phyloP scores from a whole-genome alignment of 2,113 vertebrate species.

The Agapornis roseicollis region DNA sequence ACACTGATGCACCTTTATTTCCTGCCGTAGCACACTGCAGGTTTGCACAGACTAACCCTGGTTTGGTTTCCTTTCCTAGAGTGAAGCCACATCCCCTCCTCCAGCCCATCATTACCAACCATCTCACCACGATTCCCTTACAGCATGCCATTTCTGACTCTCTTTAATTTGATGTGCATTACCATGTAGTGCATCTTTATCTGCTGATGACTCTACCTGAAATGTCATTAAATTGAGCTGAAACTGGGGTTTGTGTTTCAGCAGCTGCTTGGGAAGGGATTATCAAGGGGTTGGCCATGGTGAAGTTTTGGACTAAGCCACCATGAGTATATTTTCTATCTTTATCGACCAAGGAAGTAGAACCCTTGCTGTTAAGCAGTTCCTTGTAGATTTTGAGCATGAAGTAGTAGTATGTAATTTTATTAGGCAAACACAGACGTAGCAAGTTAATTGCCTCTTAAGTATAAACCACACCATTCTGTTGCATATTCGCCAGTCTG shows the following conservation, averaged over 20 bases:
- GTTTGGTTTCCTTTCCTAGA: not conserved
- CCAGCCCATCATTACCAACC: not conserved
- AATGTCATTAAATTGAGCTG: slow-evolving; percentile 44
- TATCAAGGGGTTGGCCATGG: not conserved
- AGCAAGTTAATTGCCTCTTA: slow-evolving; percentile 44
- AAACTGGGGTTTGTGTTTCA: slow-evolving; percentile 30
- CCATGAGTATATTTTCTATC: not conserved
- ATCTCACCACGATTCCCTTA: not conserved
- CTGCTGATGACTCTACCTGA: not conserved
- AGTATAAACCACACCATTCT: not conserved
- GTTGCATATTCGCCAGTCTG: not conserved
- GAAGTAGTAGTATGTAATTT: slow-evolving; percentile 57
- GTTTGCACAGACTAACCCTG: not conserved
- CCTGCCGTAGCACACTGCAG: not conserved
- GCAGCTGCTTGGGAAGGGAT: slow-evolving; percentile 13
- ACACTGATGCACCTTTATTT: not conserved
- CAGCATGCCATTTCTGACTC: not conserved
- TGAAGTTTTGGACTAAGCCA: slow-evolving; percentile 19
- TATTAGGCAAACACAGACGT: slow-evolving; percentile 40
- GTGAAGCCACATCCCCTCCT: not conserved
- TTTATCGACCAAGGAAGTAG: slow-evolving; percentile 45
- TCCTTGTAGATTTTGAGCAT: slow-evolving; percentile 61
- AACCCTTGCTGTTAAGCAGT: slow-evolving; percentile 35
- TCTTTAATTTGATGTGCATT: slow-evolving; percentile 21
- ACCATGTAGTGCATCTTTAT: slow-evolving; percentile 49